These are phyloP conservation scores for Lordiphosa mommai DNA, from an alignment of 1,140 invertebrate species.

Conservation along the genomic window DNA sequence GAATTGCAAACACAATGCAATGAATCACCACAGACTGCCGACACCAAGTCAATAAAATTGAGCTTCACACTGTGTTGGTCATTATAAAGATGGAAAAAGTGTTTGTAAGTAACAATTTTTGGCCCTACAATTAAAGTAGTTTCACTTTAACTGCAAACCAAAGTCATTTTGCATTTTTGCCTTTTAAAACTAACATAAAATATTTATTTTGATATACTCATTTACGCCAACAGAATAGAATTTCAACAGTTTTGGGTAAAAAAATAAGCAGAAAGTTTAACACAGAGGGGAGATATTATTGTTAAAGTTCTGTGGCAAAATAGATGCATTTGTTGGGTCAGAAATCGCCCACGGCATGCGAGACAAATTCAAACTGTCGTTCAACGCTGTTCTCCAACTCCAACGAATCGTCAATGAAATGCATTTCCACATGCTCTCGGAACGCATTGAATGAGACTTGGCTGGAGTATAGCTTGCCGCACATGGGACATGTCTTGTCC, in stretches of 20 bases:
- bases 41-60: slow-evolving; percentile 16
- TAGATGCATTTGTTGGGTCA: slow-evolving; percentile 58
- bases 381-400: slow-evolving; percentile 57
- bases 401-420: slow-evolving; percentile 77
- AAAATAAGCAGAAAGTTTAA: slow-evolving; percentile 23
- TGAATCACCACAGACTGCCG: background rate
- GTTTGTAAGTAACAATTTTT: slow-evolving; percentile 6
- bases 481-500: slow-evolving; percentile 81
- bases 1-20: background rate
- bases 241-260: slow-evolving; percentile 20
- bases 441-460: slow-evolving; percentile 78
- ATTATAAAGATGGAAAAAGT: slow-evolving; percentile 6
- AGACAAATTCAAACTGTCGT: slow-evolving; percentile 70
- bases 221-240: slow-evolving; percentile 23
- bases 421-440: slow-evolving; percentile 80
- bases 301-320: slow-evolving; percentile 47
- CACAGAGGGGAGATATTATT: slow-evolving; percentile 5
- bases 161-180: slow-evolving; percentile 27
- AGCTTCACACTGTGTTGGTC: slow-evolving; percentile 6
- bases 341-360: slow-evolving; percentile 73
- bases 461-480: slow-evolving; percentile 76
- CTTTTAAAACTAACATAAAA: slow-evolving; percentile 17
- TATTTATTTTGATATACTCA: slow-evolving; percentile 24
- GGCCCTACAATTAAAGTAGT: slow-evolving; percentile 9
- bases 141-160: slow-evolving; percentile 28